These are phyloP conservation scores for Epizoanthus fatuus DNA, from an alignment of 92 coral and sea anemone species.

Conservation along the genomic window DNA sequence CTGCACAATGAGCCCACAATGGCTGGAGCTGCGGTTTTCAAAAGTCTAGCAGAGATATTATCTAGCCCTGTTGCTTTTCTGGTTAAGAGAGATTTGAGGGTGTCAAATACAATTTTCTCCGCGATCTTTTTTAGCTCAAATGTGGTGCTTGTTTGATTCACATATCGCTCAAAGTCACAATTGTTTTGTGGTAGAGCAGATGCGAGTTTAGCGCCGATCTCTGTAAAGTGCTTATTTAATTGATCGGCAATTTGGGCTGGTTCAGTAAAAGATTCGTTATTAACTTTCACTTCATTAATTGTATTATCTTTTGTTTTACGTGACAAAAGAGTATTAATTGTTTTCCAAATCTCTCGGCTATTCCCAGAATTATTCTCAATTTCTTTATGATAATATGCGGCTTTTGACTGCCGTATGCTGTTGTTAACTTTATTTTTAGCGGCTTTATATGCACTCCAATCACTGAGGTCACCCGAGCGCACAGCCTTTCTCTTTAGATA, in stretches of 20 bases:
- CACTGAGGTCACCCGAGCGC: background rate
- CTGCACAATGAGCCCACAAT: background rate
- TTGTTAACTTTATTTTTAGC: constrained; percentile 57
- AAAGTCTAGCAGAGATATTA: too few species aligned
- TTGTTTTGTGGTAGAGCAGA: too few species aligned
- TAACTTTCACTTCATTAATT: too few species aligned
- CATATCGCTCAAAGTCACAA: too few species aligned
- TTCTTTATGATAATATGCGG: background rate
- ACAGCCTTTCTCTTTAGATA: constrained; percentile 45
- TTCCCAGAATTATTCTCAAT: constrained; percentile 31
- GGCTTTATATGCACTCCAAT: constrained; percentile 24
- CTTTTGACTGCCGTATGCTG: constrained; percentile 53
- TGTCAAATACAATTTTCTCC: too few species aligned
- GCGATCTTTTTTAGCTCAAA: background rate
- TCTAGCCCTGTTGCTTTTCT: too few species aligned
- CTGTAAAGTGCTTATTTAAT: too few species aligned
- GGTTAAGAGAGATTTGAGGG: too few species aligned
- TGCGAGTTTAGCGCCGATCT: too few species aligned
- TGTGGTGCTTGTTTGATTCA: too few species aligned
- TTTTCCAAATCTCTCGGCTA: constrained; percentile 37
- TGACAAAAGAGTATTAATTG: background rate
- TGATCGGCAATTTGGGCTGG: too few species aligned
- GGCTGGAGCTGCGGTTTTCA: background rate
- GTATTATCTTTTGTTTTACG: background rate
- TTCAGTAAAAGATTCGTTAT: too few species aligned